Evolutionary conservation across 2,113 vertebrate genomes (phyloP).

Genomic region (Scytalopus superciliaris): DNA sequence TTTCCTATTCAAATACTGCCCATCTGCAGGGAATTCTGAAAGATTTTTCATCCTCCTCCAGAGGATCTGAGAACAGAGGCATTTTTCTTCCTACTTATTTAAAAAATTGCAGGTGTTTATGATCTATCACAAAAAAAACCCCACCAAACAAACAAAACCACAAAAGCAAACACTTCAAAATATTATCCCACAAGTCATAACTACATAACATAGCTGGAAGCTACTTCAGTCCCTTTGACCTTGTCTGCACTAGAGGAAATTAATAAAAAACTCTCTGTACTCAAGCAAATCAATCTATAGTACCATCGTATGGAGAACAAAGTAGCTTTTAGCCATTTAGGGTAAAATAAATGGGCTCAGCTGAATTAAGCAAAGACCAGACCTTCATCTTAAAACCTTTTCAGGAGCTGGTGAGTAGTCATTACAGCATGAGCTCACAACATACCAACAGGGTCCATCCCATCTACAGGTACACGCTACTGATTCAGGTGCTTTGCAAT

Average conservation of each 20-base stretch:
- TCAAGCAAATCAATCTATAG: neutral
- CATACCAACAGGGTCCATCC: accelerated
- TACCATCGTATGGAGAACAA: neutral
- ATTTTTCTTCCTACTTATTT: neutral
- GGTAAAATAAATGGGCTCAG: neutral
- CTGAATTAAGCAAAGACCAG: neutral
- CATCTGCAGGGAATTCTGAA: neutral
- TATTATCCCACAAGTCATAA: neutral
- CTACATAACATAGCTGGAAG: neutral
- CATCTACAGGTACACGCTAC: neutral
- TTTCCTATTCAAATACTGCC: neutral
- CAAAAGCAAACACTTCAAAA: neutral
- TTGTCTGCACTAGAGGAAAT: neutral
- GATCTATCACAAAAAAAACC: neutral
- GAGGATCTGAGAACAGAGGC: neutral
- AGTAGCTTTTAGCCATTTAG: neutral
- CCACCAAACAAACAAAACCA: neutral
- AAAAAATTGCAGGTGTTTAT: neutral
- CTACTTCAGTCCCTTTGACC: neutral
- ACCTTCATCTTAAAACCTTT: neutral
- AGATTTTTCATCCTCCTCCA: neutral
- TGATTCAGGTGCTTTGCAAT: neutral
- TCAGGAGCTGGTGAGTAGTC: neutral
- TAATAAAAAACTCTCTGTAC: neutral
- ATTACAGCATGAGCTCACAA: neutral